These are phyloP conservation scores for Nematostella vectensis DNA, from an alignment of 92 coral and sea anemone genomes.

Conservation along the genomic window DNA sequence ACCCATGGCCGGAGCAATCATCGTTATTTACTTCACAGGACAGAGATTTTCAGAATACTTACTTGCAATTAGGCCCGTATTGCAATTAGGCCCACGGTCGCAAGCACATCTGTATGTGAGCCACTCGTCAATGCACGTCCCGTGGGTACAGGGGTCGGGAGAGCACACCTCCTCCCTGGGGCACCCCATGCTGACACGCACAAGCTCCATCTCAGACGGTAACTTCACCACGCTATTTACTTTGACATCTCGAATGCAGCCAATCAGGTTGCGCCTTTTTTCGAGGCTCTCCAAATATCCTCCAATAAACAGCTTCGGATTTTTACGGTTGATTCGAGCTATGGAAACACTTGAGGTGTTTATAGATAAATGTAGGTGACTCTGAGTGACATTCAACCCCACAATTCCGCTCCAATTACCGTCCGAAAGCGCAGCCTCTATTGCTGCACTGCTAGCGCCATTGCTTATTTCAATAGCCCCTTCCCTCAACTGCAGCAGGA, in stretches of 20 bases:
- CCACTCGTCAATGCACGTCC: constrained; percentile 82
- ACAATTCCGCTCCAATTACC: constrained; percentile 60
- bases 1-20: constrained; percentile 62
- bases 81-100: constrained; percentile 57
- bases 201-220: constrained; percentile 45
- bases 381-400: constrained; percentile 29
- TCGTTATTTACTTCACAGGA: constrained; percentile 63
- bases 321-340: constrained; percentile 10
- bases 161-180: constrained; percentile 66
- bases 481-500: constrained; percentile 42
- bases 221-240: constrained; percentile 45
- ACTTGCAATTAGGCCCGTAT: too few species aligned
- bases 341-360: constrained; percentile 39
- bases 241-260: constrained; percentile 74
- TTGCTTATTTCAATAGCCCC: constrained; percentile 29
- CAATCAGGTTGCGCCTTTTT: constrained; percentile 43
- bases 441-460: constrained; percentile 13
- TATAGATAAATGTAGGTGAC: constrained; percentile 20
- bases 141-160: constrained; percentile 67
- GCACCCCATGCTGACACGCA: constrained; percentile 47
- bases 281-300: constrained; percentile 15
- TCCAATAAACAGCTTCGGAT: constrained; percentile 55
- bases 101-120: constrained; percentile 76
- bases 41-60: too few species aligned
- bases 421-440: constrained; percentile 44